Evolutionary conservation across 2,797 vertebrate genomes (phyloP).

Genomic region (Telmatherina bonti): DNA sequence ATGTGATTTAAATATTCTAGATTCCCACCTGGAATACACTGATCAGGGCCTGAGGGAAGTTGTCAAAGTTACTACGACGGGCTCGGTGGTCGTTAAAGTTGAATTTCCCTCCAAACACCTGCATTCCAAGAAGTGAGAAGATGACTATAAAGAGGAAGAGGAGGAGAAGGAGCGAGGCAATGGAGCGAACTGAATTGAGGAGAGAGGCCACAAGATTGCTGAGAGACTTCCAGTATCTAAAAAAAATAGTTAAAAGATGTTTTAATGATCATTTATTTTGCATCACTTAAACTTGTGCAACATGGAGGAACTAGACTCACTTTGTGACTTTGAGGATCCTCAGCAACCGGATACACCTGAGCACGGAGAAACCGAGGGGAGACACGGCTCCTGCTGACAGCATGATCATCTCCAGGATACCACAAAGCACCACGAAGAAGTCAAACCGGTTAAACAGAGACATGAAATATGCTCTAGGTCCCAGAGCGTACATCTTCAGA

Average conservation of each 20-base stretch:
- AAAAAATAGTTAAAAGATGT: conserved; percentile 19
- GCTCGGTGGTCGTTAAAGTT: conserved; percentile 89
- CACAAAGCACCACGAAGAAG: conserved; percentile 94
- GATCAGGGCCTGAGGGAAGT: conserved; percentile 96
- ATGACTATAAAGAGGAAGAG: conserved; percentile 98
- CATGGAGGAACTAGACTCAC: conserved; percentile 68
- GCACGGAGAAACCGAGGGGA: conserved; percentile 95
- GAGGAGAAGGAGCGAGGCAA: conserved; percentile 94
- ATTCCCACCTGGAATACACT: conserved; percentile 94
- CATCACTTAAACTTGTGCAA: background rate
- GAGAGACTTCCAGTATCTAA: conserved; percentile 94
- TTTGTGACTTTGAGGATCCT: conserved; percentile 97
- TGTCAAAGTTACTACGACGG: conserved; percentile 95
- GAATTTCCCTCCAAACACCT: conserved; percentile 96
- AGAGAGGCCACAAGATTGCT: conserved; percentile 96
- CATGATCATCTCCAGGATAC: conserved; percentile 91
- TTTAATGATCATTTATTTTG: background rate
- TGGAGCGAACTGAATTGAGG: conserved; percentile 96
- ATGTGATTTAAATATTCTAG: fast-evolving
- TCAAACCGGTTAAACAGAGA: conserved; percentile 98
- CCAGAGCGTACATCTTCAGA: conserved; percentile 96
- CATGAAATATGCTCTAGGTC: conserved; percentile 93
- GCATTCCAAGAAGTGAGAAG: conserved; percentile 97
- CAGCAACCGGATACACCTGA: conserved; percentile 95
- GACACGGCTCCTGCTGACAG: conserved; percentile 86